Percentiles rank a stretch among this genome's conserved stretches.
phyloP scores from a whole-genome alignment of 35 echinoderm and acorn worm genomes.

The Anneissia japonica region DNA sequence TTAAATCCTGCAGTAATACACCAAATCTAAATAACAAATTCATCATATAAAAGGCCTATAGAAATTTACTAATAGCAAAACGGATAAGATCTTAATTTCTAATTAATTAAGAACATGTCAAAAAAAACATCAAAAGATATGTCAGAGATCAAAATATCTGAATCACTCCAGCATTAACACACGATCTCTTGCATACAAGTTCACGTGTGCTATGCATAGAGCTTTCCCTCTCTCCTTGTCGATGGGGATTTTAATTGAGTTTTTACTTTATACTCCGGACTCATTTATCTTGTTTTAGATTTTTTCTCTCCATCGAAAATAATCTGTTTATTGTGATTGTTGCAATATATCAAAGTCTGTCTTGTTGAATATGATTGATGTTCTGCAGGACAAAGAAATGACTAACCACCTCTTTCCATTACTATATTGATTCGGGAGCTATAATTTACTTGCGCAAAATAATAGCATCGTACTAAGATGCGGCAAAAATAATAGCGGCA shows the following conservation, averaged over 20 bases:
- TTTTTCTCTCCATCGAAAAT: slow-evolving; percentile 1
- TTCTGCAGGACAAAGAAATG: background rate
- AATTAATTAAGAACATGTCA: too few relatives aligned
- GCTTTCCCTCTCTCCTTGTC: background rate
- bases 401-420: background rate
- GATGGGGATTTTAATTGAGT: background rate
- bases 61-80: too few relatives aligned
- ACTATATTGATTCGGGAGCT: background rate
- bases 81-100: too few relatives aligned
- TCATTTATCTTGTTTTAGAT: background rate
- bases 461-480: background rate
- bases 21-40: too few relatives aligned
- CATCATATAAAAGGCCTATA: too few relatives aligned
- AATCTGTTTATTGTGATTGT: slow-evolving; percentile 2
- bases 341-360: background rate
- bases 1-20: too few relatives aligned
- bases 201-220: too few relatives aligned
- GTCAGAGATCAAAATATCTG: background rate
- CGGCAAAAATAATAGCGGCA: background rate
- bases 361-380: background rate
- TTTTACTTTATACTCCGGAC: background rate
- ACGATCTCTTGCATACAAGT: background rate
- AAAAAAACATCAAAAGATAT: background rate
- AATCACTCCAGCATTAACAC: background rate
- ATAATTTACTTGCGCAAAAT: background rate